phyloP scores from a whole-genome alignment of 2,113 vertebrate genomes.

The Odontophorus gujanensis region DNA sequence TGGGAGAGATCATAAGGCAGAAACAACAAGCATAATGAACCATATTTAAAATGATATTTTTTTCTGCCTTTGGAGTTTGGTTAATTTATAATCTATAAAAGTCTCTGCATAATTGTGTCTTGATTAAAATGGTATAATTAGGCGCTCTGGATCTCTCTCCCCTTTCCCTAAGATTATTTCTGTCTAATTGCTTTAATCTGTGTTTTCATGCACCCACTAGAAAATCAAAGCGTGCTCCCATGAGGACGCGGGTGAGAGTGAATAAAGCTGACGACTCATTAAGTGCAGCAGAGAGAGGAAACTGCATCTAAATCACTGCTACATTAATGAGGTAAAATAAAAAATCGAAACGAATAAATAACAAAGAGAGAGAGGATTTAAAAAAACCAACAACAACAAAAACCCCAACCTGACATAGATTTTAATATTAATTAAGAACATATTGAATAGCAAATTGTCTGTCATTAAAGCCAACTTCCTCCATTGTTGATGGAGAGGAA shows the following conservation, averaged over 20 bases:
- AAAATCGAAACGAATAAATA: slow-evolving; percentile 61
- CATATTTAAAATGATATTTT: slow-evolving; percentile 48
- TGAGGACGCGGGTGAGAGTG: slow-evolving; percentile 67
- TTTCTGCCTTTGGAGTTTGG: slow-evolving; percentile 60
- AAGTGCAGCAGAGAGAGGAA: slow-evolving; percentile 71
- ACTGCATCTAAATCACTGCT: slow-evolving; percentile 76
- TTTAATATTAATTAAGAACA: slow-evolving; percentile 57
- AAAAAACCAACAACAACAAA: background rate
- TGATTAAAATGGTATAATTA: slow-evolving; percentile 74
- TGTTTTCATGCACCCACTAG: slow-evolving; percentile 73
- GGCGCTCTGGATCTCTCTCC: slow-evolving; percentile 68
- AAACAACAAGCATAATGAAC: slow-evolving; percentile 65
- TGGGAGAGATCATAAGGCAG: slow-evolving; percentile 48
- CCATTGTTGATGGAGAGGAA: background rate
- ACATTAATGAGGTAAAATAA: slow-evolving; percentile 71
- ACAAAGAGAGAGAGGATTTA: slow-evolving; percentile 12
- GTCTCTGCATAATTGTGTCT: slow-evolving; percentile 64
- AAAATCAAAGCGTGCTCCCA: slow-evolving; percentile 75
- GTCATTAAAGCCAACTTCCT: background rate
- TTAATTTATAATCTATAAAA: slow-evolving; percentile 66
- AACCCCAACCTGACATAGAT: slow-evolving; percentile 10
- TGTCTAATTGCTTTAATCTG: slow-evolving; percentile 79
- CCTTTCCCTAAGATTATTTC: slow-evolving; percentile 74
- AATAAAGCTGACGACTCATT: slow-evolving; percentile 78
- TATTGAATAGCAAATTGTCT: background rate